Evolutionary conservation across 2,888 invertebrate species (phyloP), one percentile per base, ranked within the genome.

Genomic region (Ellobium chinense): DNA sequence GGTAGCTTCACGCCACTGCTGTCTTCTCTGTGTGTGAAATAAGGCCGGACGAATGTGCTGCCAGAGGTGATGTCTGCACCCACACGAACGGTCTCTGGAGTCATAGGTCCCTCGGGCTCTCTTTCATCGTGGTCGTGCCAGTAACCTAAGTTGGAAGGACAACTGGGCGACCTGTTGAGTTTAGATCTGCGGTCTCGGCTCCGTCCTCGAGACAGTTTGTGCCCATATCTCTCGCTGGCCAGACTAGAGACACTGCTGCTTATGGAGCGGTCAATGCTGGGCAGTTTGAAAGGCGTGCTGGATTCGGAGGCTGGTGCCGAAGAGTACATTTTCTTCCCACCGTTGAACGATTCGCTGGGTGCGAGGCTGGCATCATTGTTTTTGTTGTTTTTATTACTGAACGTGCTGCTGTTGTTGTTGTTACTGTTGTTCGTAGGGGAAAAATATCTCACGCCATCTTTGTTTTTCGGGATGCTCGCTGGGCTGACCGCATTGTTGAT

Each of bases 221-320:
- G 58, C 27, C 29, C 29, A n/a, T 29, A 31, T 58, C 58, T 58
- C 24, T 69, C 77, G 58, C 60, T 68, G 27, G 34, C 56, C 7
- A 79, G 72, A 24, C 74, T 68, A 5, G 74, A 14, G 27, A 66
- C 58, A 66, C 74, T 74, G 80, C 60, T 80, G 31, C 60, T 80
- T 58, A 68, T 74, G 36, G 74, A 31, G 37, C 68, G 68, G 21
- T 74, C 74, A 24, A 80, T 80, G 12, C 34, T 60, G 5, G 80
- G 80, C 14, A 80, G 37, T 31, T 74, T 80, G 24, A 80, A 60
- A 14, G 73, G 62, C 54, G 65, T 66, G 54, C 73, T 79, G 1
- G 79, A 56, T 14, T 62, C 74, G 21, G 74, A 74, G 5, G 37
- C 63, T 21, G 74, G 74, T 18, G 74, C 74, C 27, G 74, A 74